Conservation (phyloP, 2,113 vertebrate genomes). For the Choloepus hoffmanni region DNA sequence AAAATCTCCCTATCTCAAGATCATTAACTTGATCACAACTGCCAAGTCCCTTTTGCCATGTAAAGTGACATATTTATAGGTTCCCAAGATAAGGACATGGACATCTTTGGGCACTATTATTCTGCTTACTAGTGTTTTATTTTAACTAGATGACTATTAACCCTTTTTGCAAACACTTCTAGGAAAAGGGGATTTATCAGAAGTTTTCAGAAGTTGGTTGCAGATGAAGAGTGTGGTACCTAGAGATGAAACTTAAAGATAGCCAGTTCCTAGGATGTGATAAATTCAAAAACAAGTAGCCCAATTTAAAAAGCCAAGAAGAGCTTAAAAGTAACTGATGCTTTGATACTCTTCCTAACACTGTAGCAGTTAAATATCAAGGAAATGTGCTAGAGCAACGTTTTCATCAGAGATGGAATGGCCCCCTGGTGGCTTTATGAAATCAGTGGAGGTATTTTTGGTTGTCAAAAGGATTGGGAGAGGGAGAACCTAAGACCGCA, state of each 20-base stretch:
- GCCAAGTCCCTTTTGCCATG: no score
- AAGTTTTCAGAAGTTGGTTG: neutral
- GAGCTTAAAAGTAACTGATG: neutral
- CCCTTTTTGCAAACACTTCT: neutral
- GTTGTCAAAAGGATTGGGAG: neutral
- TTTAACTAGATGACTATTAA: neutral
- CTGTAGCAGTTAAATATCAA: neutral
- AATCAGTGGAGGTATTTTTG: no score
- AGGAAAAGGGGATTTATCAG: neutral
- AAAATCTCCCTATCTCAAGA: neutral
- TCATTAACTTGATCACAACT: no score
- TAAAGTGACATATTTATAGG: no score
- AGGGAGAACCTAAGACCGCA: no score
- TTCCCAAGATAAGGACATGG: neutral
- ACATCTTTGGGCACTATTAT: neutral
- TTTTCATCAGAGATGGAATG: neutral
- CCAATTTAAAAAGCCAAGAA: neutral
- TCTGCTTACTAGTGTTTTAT: neutral
- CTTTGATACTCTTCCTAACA: neutral
- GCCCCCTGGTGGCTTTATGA: neutral
- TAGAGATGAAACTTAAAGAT: neutral
- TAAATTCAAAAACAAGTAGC: neutral
- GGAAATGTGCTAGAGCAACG: neutral
- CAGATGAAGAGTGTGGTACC: neutral
- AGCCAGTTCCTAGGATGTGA: neutral